Evolutionary conservation across 2,888 invertebrate species (phyloP).

Genomic region (Achlya flavicornis): DNA sequence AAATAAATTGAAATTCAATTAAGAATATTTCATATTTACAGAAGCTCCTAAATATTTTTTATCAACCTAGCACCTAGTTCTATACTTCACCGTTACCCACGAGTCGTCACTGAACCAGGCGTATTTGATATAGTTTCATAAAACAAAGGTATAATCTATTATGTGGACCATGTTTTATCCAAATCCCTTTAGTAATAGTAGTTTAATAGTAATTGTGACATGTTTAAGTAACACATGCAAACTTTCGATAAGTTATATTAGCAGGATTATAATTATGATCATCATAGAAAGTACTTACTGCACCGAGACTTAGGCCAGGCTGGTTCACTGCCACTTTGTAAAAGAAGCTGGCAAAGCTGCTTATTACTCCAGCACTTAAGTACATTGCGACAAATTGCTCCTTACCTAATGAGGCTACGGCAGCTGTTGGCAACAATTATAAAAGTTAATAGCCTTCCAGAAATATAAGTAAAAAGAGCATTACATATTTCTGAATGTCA

Average conservation of each 20-base stretch:
- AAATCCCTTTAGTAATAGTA: too few species aligned
- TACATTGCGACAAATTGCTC: slow-evolving; percentile 97
- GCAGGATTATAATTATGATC: not conserved
- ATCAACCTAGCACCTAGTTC: too few species aligned
- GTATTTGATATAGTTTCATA: too few species aligned
- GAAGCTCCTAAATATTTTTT: too few species aligned
- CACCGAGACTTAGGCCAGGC: slow-evolving; percentile 94
- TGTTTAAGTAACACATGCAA: too few species aligned
- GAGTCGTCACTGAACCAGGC: too few species aligned
- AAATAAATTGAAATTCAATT: slow-evolving; percentile 33
- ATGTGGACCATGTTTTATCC: too few species aligned
- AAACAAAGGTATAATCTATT: too few species aligned
- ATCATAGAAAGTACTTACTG: slow-evolving; percentile 87
- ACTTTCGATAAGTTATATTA: not conserved
- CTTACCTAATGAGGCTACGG: slow-evolving; percentile 90
- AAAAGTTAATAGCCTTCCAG: not conserved
- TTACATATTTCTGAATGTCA: too few species aligned
- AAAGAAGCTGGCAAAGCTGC: slow-evolving; percentile 92
- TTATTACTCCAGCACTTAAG: slow-evolving; percentile 93
- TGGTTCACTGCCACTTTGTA: slow-evolving; percentile 89
- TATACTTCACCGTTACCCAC: too few species aligned
- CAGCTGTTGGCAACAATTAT: slow-evolving; percentile 66
- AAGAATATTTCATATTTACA: not conserved
- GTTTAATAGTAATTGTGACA: too few species aligned
- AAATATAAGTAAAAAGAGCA: too few species aligned